Percentiles rank a stretch among this genome's conserved stretches.
Evolutionary conservation across 2,113 vertebrate genomes (phyloP).

Genomic region (Hydropotes inermis): DNA sequence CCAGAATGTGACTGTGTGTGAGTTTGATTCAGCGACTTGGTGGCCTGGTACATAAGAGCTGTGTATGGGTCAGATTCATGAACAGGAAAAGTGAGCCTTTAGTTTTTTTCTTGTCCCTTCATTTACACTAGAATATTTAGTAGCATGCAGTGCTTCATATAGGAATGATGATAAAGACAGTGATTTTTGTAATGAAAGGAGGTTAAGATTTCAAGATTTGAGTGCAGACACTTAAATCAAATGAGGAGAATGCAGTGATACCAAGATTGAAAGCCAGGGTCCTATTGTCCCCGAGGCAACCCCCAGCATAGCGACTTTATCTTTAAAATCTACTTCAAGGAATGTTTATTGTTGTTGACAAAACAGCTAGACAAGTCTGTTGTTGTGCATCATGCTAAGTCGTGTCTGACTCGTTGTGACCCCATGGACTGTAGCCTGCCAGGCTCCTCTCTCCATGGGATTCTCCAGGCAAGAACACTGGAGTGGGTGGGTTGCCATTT

Average conservation of each 20-base stretch:
- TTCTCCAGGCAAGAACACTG: not conserved
- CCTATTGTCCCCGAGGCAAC: not conserved
- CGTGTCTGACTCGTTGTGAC: not conserved
- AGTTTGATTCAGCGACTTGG: not conserved
- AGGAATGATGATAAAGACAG: not conserved
- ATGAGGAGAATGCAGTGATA: not conserved
- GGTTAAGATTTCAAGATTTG: not conserved
- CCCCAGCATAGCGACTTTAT: not conserved
- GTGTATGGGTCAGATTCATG: not conserved
- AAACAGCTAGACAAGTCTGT: not conserved
- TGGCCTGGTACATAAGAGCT: not conserved
- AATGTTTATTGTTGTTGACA: not conserved
- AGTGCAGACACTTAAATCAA: not conserved
- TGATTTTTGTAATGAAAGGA: not conserved
- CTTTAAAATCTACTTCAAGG: not conserved
- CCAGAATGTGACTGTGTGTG: not conserved
- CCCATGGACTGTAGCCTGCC: not conserved
- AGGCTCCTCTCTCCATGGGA: not conserved
- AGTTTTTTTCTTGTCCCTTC: not conserved
- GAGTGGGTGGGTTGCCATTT: not conserved
- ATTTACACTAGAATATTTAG: not conserved
- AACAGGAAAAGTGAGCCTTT: not conserved
- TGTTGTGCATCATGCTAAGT: not conserved
- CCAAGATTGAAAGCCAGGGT: not conserved
- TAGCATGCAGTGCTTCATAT: not conserved